These are phyloP conservation scores for Ancistrus triradiatus DNA, from an alignment of 2,113 vertebrate species.

Conservation along the genomic window DNA sequence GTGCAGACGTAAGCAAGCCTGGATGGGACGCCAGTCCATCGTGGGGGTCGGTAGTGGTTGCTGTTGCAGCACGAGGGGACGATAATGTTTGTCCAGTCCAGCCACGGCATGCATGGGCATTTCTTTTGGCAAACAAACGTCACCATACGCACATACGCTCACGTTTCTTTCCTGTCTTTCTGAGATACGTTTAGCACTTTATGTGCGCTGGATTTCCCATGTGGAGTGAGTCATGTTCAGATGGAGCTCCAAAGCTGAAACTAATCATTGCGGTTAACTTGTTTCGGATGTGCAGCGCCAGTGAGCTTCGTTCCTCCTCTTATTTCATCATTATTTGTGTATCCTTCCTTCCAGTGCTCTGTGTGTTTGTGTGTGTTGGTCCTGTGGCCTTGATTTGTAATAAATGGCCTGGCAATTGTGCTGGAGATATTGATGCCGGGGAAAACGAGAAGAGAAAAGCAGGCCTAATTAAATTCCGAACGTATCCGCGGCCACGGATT, in stretches of 20 bases:
- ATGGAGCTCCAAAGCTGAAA: background rate
- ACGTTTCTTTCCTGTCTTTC: too few relatives aligned
- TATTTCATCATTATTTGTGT: background rate
- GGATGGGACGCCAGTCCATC: too few relatives aligned
- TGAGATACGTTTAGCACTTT: too few relatives aligned
- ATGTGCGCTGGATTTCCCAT: background rate
- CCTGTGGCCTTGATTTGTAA: slow-evolving; percentile 12
- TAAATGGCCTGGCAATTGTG: too few relatives aligned
- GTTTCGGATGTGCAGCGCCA: background rate
- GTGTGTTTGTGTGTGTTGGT: background rate
- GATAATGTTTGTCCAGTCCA: too few relatives aligned
- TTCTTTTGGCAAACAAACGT: too few relatives aligned
- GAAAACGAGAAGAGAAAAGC: slow-evolving; percentile 10
- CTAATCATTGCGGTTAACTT: slow-evolving; percentile 3
- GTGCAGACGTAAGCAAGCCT: too few relatives aligned
- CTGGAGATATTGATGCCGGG: background rate
- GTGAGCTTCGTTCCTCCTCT: background rate
- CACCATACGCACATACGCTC: too few relatives aligned
- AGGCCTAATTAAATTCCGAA: slow-evolving; percentile 4
- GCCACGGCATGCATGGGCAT: too few relatives aligned
- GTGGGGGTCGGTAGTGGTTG: too few relatives aligned
- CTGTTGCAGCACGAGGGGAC: too few relatives aligned
- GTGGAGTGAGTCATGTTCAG: too few relatives aligned
- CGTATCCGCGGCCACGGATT: slow-evolving; percentile 5
- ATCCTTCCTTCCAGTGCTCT: background rate